Conservation (phyloP, 2,113 vertebrate genomes). For the Herpailurus yagouaroundi region DNA sequence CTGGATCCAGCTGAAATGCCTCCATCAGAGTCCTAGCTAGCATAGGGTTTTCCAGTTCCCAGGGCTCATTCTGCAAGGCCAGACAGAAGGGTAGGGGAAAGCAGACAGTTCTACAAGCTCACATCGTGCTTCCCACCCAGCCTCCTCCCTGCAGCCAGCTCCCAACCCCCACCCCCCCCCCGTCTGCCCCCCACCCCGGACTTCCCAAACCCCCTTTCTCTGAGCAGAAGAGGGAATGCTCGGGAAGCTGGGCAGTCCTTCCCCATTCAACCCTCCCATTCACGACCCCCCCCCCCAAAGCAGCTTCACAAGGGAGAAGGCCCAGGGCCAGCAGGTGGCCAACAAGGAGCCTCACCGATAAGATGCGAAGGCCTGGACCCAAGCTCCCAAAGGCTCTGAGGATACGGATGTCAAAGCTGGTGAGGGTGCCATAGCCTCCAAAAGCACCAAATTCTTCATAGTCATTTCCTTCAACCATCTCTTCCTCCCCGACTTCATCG, state of each 20-base stretch:
- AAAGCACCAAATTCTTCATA: constrained; percentile 69
- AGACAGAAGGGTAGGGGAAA: not conserved
- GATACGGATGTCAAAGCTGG: constrained; percentile 59
- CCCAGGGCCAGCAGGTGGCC: constrained; percentile 39
- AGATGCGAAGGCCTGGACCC: constrained; percentile 50
- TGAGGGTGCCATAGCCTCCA: constrained; percentile 62
- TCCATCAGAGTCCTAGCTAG: constrained; percentile 71
- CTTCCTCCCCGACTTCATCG: constrained; percentile 26
- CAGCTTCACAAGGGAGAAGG: not conserved
- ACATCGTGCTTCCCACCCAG: not conserved
- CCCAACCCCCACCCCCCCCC: not conserved
- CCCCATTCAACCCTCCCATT: not conserved
- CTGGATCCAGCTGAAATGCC: constrained; percentile 66
- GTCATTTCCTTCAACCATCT: constrained; percentile 48
- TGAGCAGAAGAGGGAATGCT: not conserved
- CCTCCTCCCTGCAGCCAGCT: not conserved
- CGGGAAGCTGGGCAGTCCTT: not conserved
- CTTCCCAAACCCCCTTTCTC: not conserved
- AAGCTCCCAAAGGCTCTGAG: constrained; percentile 65
- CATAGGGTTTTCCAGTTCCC: constrained; percentile 69
- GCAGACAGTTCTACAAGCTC: not conserved
- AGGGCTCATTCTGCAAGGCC: constrained; percentile 66
- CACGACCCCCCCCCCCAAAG: not conserved
- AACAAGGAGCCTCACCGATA: constrained; percentile 58
- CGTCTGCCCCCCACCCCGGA: not conserved